Evolutionary conservation across 2,888 invertebrate species (phyloP).

Genomic region (Megalurothrips usitatus): DNA sequence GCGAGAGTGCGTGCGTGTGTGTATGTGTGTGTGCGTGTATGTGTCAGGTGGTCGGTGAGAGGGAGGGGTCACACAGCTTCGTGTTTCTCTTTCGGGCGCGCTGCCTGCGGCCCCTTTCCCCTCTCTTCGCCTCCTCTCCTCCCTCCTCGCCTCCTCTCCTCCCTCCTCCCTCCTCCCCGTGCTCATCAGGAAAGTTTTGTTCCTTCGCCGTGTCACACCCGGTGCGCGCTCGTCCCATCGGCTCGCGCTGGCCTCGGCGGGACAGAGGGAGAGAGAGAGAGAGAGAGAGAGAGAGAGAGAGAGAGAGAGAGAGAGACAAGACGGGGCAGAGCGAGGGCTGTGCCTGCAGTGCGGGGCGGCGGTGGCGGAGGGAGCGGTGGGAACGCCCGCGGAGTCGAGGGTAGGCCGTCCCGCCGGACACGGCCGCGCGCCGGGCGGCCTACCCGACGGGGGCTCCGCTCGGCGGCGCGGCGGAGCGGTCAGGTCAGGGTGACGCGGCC

Average conservation of each 20-base stretch:
- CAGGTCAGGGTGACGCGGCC: not conserved
- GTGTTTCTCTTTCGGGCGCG: not conserved
- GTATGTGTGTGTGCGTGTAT: too few species aligned
- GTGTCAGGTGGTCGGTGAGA: not conserved
- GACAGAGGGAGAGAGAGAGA: not conserved
- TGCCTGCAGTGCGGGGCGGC: too few species aligned
- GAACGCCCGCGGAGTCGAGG: not conserved
- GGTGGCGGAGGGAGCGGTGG: too few species aligned
- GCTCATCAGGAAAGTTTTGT: conserved; percentile 6
- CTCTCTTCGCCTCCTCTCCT: not conserved
- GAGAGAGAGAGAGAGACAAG: conserved; percentile 3
- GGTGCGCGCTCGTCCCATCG: not conserved
- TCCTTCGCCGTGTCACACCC: not conserved
- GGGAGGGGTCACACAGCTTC: not conserved
- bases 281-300: conserved; percentile 5
- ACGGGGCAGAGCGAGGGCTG: not conserved
- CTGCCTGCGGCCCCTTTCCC: too few species aligned
- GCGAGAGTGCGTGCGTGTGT: too few species aligned
- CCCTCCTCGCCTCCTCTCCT: not conserved
- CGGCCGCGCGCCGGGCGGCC: not conserved
- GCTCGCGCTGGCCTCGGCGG: not conserved
- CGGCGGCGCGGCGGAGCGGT: too few species aligned
- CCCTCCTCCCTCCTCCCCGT: not conserved
- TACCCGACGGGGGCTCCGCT: not conserved
- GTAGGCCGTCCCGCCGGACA: not conserved